Conservation (phyloP, 2,113 vertebrate species). For the Caloenas nicobarica region DNA sequence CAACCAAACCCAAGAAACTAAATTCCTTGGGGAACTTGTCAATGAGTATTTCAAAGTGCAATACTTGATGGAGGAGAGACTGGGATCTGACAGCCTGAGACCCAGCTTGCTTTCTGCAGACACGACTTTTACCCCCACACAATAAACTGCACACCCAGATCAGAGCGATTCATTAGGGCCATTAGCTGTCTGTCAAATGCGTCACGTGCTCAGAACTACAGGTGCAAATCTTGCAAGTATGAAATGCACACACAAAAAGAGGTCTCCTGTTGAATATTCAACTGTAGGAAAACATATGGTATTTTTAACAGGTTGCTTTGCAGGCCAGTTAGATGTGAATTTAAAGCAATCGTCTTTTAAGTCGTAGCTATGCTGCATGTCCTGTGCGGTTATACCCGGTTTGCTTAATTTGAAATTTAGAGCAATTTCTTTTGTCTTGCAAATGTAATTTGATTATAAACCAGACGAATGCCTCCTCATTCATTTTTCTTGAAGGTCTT, state of each 20-base stretch:
- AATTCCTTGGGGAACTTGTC: conserved; percentile 37
- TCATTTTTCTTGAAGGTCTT: conserved; percentile 13
- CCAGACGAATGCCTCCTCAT: neutral
- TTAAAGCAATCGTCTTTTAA: conserved; percentile 69
- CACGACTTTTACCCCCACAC: neutral
- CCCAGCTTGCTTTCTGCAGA: conserved; percentile 13
- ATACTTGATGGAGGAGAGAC: conserved; percentile 76
- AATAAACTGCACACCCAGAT: conserved; percentile 35
- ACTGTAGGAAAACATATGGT: conserved; percentile 62
- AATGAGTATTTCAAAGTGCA: conserved; percentile 78
- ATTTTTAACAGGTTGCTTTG: conserved; percentile 69
- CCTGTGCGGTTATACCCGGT: conserved; percentile 56
- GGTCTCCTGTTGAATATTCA: conserved; percentile 72
- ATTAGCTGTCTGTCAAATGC: conserved; percentile 55
- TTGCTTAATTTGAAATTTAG: conserved; percentile 66
- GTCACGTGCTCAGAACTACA: conserved; percentile 55
- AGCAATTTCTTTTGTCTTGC: conserved; percentile 64
- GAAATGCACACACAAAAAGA: conserved; percentile 71
- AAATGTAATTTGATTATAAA: conserved; percentile 63
- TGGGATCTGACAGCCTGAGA: conserved; percentile 3
- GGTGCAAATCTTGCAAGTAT: conserved; percentile 67
- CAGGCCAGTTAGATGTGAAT: conserved; percentile 70
- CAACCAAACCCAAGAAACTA: conserved; percentile 23
- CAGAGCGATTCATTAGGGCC: conserved; percentile 54
- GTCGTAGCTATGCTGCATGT: conserved; percentile 54